A percentile compares a stretch with the other conserved stretches of the same genome.
Conservation (phyloP, 2,888 invertebrate genomes). For the Agrochola lychnidis region DNA sequence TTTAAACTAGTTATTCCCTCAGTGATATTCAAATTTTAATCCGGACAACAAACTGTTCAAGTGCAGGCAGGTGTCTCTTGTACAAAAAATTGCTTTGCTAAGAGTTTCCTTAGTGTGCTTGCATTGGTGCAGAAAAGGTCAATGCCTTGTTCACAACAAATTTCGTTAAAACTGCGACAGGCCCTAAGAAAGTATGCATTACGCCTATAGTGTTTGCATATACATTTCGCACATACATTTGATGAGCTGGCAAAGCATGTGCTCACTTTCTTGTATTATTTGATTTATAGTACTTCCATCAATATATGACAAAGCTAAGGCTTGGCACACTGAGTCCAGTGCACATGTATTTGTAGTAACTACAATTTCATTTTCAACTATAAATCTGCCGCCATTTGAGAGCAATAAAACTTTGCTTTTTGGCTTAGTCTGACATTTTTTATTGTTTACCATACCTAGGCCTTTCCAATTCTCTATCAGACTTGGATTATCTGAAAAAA, state of each 20-base stretch:
- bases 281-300: slow-evolving; percentile 39
- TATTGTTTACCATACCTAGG: neutral
- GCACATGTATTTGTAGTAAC: slow-evolving; percentile 43
- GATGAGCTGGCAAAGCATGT: slow-evolving; percentile 34
- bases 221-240: slow-evolving; percentile 24
- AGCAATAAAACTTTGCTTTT: slow-evolving; percentile 21
- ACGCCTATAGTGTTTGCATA: too few species aligned
- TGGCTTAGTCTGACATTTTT: neutral
- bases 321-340: slow-evolving; percentile 31
- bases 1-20: too few species aligned
- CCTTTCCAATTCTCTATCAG: slow-evolving; percentile 10
- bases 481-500: neutral
- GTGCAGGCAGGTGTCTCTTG: too few species aligned
- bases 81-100: too few species aligned
- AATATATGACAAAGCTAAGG: slow-evolving; percentile 34
- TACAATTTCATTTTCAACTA: slow-evolving; percentile 21
- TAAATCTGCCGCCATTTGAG: slow-evolving; percentile 34
- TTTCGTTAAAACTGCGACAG: too few species aligned
- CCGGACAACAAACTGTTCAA: too few species aligned
- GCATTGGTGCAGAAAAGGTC: too few species aligned
- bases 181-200: too few species aligned
- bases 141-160: too few species aligned
- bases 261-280: slow-evolving; percentile 31
- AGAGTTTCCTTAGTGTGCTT: too few species aligned
- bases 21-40: too few species aligned